Base-by-base conservation (phyloP, 2,113 vertebrate species). In the Lethenteron reissneri region DNA sequence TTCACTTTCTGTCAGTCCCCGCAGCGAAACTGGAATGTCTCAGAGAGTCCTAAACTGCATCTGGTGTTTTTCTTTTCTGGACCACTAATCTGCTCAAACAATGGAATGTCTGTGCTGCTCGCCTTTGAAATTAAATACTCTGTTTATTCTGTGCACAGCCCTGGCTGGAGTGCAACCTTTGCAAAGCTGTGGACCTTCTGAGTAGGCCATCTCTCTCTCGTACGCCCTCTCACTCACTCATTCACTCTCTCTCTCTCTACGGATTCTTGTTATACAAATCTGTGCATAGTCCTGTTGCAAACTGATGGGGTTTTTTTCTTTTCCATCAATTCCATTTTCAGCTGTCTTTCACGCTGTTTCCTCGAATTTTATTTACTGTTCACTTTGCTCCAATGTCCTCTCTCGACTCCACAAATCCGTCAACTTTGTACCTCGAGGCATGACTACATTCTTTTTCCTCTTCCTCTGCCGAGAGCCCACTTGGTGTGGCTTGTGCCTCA, bases 21-120 rank as follows among this genome's bases (percentile, higher is more conserved):
- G 64, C 64, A 68, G 64, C 64, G 64, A n/a, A 68, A 68, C 64
- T 68, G 64, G 64, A 68, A 68, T 25, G 64, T 68, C 64, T 25
- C 64, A 68, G n/a, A 25, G 64, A 68, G 64, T 68, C 25, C 64
- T 25, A 68, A 68, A 68, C 64, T 68, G 64, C 64, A 68, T 68
- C 64, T 68, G 64, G 64, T 68, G 64, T 68, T 68, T 68, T 68
- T 68, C 64, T 68, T 68, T 68, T 68, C 64, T 68, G 64, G n/a
- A 17, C 64, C n/a, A 25, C 64, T 68, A 68, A 68, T 68, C 64
- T 68, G 64, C 64, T 68, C 64, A 68, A 68, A 68, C 64, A 68
- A 68, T 68, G 64, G 64, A 68, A 68, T 68, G 64, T 68, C 64
- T 68, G 64, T 68, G n/a, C 64, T 11, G 64, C 64, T n/a, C 64